Evolutionary conservation across 2,797 vertebrate species (phyloP).

Genomic region (Urophycis tenuis): DNA sequence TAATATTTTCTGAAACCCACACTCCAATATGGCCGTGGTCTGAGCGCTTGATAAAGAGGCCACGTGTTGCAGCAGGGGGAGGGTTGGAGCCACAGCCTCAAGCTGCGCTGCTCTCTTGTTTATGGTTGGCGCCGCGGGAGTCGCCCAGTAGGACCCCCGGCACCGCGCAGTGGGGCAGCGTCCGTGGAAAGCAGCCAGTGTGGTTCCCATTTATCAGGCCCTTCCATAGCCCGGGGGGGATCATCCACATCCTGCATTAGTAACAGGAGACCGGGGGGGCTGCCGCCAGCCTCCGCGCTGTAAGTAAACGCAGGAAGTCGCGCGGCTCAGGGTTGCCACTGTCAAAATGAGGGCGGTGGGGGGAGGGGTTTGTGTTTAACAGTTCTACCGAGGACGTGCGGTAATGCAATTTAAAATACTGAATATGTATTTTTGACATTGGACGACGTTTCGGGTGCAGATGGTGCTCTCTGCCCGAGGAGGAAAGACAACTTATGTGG

Average conservation of each 20-base stretch:
- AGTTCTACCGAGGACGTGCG: too few relatives aligned
- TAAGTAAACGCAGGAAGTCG: not conserved
- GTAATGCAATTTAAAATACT: too few relatives aligned
- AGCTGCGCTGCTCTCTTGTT: slow-evolving; percentile 38
- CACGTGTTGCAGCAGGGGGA: not conserved
- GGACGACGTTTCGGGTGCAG: not conserved
- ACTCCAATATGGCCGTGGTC: not conserved
- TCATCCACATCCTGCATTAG: not conserved
- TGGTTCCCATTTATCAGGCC: not conserved
- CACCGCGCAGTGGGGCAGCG: slow-evolving; percentile 42
- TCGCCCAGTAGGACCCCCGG: slow-evolving; percentile 47
- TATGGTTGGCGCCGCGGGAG: slow-evolving; percentile 49
- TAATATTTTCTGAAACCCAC: not conserved
- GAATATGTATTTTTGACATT: too few relatives aligned
- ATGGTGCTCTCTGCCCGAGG: not conserved
- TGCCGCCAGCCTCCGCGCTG: not conserved
- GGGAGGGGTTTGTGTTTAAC: too few relatives aligned
- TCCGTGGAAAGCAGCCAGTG: not conserved
- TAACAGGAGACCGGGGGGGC: not conserved
- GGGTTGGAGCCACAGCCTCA: slow-evolving; percentile 29
- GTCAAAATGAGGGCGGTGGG: not conserved
- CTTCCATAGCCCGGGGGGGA: not conserved
- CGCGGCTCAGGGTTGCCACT: not conserved
- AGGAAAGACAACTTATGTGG: not conserved
- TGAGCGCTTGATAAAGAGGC: not conserved